A percentile compares a stretch with the other conserved stretches of the same genome.
Evolutionary conservation across 2,113 vertebrate species (phyloP).

Genomic region (Chiloscyllium plagiosum): DNA sequence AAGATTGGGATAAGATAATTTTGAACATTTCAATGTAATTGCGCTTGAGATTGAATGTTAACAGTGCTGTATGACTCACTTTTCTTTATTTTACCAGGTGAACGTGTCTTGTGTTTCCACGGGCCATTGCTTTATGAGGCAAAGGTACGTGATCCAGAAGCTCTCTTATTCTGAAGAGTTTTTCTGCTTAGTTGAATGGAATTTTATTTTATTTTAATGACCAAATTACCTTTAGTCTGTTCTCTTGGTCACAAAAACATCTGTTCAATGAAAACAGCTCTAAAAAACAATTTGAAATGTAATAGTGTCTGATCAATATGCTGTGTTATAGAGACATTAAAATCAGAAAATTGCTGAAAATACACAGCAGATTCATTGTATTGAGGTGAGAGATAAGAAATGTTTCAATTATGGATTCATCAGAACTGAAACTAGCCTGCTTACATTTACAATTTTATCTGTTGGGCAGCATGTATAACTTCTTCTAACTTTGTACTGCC

Average conservation of each 20-base stretch:
- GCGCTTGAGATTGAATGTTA: not conserved
- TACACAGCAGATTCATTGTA: not conserved
- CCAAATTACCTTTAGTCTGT: not conserved
- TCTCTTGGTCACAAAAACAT: not conserved
- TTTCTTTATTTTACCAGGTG: conserved; percentile 59
- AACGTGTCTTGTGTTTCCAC: conserved; percentile 98
- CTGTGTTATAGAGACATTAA: not conserved
- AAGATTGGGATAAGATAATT: not conserved
- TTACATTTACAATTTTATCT: not conserved
- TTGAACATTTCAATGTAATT: not conserved
- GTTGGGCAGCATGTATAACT: not conserved
- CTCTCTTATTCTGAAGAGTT: not conserved
- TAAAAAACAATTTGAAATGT: not conserved
- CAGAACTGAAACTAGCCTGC: not conserved
- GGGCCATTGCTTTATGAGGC: conserved; percentile 98
- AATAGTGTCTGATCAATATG: not conserved
- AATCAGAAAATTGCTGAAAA: not conserved
- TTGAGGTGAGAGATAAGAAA: not conserved
- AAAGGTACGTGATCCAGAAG: conserved; percentile 69
- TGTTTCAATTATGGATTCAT: not conserved
- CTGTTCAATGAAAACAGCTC: not conserved
- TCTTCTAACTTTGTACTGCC: not conserved
- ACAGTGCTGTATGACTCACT: not conserved
- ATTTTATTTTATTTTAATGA: not conserved
- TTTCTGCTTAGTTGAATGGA: not conserved